Conservation (phyloP, 2,113 vertebrate species). For the Elephas maximus region DNA sequence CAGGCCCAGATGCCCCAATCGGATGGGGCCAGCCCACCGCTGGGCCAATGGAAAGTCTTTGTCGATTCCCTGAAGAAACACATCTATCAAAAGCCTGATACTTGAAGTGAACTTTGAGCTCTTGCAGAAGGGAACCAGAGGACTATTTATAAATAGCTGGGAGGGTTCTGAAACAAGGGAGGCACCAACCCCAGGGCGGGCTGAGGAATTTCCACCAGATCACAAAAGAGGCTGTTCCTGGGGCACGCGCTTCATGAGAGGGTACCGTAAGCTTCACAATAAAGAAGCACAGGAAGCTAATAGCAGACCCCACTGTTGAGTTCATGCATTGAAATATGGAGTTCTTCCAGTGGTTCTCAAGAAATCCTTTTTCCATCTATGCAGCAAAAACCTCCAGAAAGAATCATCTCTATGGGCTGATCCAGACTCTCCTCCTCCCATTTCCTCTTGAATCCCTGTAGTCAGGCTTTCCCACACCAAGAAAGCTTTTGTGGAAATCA, state of each 20-base stretch:
- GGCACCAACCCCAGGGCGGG: neutral
- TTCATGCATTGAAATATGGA: rapidly evolving
- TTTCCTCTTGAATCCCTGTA: neutral
- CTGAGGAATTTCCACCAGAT: neutral
- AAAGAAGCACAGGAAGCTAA: neutral
- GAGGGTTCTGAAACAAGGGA: neutral
- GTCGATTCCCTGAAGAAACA: neutral
- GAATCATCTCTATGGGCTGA: neutral
- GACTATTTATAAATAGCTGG: neutral
- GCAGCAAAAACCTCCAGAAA: neutral
- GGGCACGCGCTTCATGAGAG: rapidly evolving
- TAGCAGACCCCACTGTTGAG: neutral
- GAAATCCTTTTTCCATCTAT: neutral
- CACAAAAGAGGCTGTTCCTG: neutral
- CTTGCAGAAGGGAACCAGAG: neutral
- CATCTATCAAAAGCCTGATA: neutral
- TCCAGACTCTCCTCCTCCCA: neutral
- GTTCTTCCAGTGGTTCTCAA: neutral
- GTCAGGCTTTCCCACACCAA: neutral
- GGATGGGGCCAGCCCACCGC: neutral
- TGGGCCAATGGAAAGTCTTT: neutral
- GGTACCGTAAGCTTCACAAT: rapidly evolving
- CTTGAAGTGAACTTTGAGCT: neutral
- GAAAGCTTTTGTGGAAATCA: neutral
- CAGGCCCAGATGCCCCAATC: neutral